These are phyloP conservation scores for Temnothorax nylanderi DNA, from an alignment of 1,140 invertebrate species.

Conservation along the genomic window DNA sequence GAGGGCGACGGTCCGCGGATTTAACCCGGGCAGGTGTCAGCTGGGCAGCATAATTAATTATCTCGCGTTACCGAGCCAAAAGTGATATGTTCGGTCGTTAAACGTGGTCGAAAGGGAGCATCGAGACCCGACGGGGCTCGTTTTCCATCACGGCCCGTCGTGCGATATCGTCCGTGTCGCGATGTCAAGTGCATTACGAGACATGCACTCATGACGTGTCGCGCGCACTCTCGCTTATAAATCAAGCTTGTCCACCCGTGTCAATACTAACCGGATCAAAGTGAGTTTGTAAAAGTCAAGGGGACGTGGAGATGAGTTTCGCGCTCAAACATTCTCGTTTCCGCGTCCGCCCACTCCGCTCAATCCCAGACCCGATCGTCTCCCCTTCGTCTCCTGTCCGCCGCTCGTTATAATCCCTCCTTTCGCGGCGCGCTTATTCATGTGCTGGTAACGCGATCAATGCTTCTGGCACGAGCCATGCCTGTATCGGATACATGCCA, in stretches of 20 bases:
- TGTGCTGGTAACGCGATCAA: slow-evolving; percentile 56
- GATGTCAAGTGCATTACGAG: slow-evolving; percentile 60
- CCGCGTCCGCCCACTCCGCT: slow-evolving; percentile 10
- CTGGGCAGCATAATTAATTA: slow-evolving; percentile 45
- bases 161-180: slow-evolving; percentile 57
- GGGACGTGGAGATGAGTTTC: slow-evolving; percentile 49
- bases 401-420: slow-evolving; percentile 68
- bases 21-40: slow-evolving; percentile 10
- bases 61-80: slow-evolving; percentile 39
- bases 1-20: background rate
- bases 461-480: slow-evolving; percentile 59
- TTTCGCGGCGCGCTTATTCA: slow-evolving; percentile 53
- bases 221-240: slow-evolving; percentile 61
- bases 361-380: background rate
- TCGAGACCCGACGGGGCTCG: slow-evolving; percentile 43
- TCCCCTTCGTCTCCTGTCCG: slow-evolving; percentile 12
- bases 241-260: slow-evolving; percentile 58
- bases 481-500: slow-evolving; percentile 45
- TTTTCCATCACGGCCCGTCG: slow-evolving; percentile 50
- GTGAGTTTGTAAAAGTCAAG: slow-evolving; percentile 64
- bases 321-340: slow-evolving; percentile 28
- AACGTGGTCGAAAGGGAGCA: slow-evolving; percentile 54
- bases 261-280: slow-evolving; percentile 65
- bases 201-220: slow-evolving; percentile 59
- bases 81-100: slow-evolving; percentile 53